Evolutionary conservation across 2,113 vertebrate species (phyloP).

Genomic region (Ageneiosus marmoratus): DNA sequence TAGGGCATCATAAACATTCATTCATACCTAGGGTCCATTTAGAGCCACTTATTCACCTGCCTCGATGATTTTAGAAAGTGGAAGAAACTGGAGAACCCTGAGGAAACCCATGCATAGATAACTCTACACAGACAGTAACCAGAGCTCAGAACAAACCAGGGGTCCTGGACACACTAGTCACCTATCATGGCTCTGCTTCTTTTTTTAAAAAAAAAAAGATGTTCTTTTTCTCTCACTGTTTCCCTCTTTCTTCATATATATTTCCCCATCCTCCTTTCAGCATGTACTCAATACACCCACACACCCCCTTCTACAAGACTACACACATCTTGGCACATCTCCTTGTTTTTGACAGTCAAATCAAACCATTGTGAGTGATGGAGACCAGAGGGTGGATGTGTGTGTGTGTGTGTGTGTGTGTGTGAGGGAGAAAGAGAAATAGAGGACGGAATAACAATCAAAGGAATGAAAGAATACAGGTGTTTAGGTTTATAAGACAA

Average conservation of each 20-base stretch:
- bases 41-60: background rate
- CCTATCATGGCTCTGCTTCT: slow-evolving; percentile 62
- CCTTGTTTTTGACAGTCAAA: slow-evolving; percentile 80
- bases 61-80: background rate
- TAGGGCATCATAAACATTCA: background rate
- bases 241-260: slow-evolving; percentile 81
- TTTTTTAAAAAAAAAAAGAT: slow-evolving; percentile 76
- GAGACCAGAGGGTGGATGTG: slow-evolving; percentile 69
- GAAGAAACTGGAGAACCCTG: background rate
- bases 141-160: background rate
- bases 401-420: background rate
- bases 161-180: slow-evolving; percentile 15
- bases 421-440: slow-evolving; percentile 35
- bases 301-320: slow-evolving; percentile 61
- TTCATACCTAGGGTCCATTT: background rate
- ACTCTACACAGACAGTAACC: background rate
- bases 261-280: slow-evolving; percentile 71
- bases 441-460: slow-evolving; percentile 84
- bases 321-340: slow-evolving; percentile 83
- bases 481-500: slow-evolving; percentile 93
- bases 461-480: slow-evolving; percentile 92
- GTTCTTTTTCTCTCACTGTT: slow-evolving; percentile 56
- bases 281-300: slow-evolving; percentile 36
- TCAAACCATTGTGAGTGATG: slow-evolving; percentile 85
- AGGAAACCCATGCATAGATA: background rate